Conservation (phyloP, 2,797 vertebrate species). For the Microchirus variegatus region DNA sequence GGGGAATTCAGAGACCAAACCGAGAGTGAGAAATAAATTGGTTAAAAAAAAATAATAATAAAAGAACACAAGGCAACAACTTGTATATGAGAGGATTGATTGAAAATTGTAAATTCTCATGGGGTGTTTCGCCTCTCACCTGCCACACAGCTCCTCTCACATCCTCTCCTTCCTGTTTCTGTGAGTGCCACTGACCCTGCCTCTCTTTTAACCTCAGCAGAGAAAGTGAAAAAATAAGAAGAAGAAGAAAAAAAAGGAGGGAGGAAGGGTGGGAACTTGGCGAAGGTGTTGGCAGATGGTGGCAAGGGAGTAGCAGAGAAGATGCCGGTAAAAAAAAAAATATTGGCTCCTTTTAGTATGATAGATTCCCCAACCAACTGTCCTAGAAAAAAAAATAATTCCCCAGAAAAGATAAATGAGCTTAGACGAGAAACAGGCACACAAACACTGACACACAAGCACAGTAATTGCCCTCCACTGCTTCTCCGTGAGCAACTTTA, state of each 20-base stretch:
- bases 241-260: conserved; percentile 24
- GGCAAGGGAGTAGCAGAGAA: conserved; percentile 23
- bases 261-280: conserved; percentile 35
- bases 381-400: conserved; percentile 42
- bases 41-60: not conserved
- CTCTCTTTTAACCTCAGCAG: conserved; percentile 44
- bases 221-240: conserved; percentile 11
- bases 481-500: not conserved
- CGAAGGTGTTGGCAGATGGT: conserved; percentile 48
- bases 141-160: conserved; percentile 60
- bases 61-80: not conserved
- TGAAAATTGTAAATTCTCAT: conserved; percentile 7
- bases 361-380: conserved; percentile 71
- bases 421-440: conserved; percentile 3
- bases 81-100: conserved; percentile 19
- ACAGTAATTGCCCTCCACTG: conserved; percentile 14
- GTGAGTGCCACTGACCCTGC: conserved; percentile 53
- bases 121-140: conserved; percentile 58
- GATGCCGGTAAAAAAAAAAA: conserved; percentile 10
- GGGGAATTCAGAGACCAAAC: conserved; percentile 3
- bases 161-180: conserved; percentile 57
- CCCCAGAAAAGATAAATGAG: conserved; percentile 33
- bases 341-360: conserved; percentile 63
- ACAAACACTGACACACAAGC: conserved; percentile 8
- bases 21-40: conserved; percentile 1